Base-by-base conservation (phyloP, 2,888 invertebrate species). In the Catocala fraxini region DNA sequence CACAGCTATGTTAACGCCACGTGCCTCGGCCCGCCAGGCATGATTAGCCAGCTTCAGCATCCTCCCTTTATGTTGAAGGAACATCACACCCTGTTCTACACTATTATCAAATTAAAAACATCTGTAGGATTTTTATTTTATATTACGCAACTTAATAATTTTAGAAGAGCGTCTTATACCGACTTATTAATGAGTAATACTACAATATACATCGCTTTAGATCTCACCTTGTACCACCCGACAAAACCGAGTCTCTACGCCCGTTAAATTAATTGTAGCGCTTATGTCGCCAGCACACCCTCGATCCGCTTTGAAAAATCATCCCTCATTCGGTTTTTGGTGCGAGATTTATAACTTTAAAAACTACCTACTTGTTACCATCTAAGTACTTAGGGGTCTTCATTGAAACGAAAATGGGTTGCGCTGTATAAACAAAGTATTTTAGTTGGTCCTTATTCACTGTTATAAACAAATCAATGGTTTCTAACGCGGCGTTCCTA, bases 251-350 rank as follows among this genome's bases (percentile, higher is more conserved):
- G 79, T 77, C 76, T 73, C 87, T 87, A 86, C 83, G 86, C 80
- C 86, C 76, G 80, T 82, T 77, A 89, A 89, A 92, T 93, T 93
- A 93, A 93, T 93, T 91, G 92, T 89, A 84, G 83, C 84, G 86
- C 87, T 89, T 88, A 89, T 85, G 91, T 90, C 90, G 83, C 84
- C 74, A 75, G 82, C 87, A 89, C 89, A 84, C 89, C 85, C 83
- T 81, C 77, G 88, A 86, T 82, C 84, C 82, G 82, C 86, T 89
- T 88, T 90, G 91, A 92, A 93, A 91, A 92, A 92, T 92, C 89
- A 91, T 90, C 89, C 81, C 84, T 84, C 83, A 84, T 84, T 88
- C 87, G 85, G 80, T 78, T 75, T 82, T 80, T 69, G 73, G 80
- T 75, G 64, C 66, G 71, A 83, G 87, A 87, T 88, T 89, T 88